phyloP scores from a whole-genome alignment of 2,797 vertebrate genomes.

The Sebastes matsubarae region DNA sequence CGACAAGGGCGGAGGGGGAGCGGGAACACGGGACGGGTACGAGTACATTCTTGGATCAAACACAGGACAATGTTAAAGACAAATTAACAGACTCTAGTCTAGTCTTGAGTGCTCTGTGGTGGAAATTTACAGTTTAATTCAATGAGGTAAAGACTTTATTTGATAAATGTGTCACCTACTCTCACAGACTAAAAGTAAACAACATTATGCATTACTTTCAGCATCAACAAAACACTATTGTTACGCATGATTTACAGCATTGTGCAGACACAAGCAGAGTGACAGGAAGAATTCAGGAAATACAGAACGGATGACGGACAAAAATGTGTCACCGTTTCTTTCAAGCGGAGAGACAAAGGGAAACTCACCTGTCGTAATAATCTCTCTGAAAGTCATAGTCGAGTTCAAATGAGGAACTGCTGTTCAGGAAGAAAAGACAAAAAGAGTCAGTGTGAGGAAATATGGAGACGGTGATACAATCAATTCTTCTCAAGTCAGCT shows the following conservation, averaged over 20 bases:
- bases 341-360: neutral
- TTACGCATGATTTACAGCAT: neutral
- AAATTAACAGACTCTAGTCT: neutral
- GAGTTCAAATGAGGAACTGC: constrained; percentile 85
- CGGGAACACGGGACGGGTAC: constrained; percentile 89
- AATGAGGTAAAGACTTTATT: neutral
- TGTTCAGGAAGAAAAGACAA: constrained; percentile 14
- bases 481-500: too few relatives aligned
- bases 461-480: accelerated
- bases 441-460: neutral
- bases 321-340: neutral
- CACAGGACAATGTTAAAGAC: neutral
- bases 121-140: neutral
- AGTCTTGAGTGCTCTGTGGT: too few relatives aligned
- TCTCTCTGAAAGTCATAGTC: constrained; percentile 95
- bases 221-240: neutral
- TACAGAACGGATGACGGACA: too few relatives aligned
- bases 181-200: neutral
- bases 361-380: constrained; percentile 91
- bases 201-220: neutral
- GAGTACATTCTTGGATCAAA: constrained; percentile 85
- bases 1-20: constrained; percentile 89
- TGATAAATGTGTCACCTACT: neutral
- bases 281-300: neutral
- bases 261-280: neutral